A percentile compares a stretch with the other conserved stretches of the same genome.
Evolutionary conservation across 2,888 invertebrate species (phyloP).

Genomic region (Calameuta pallipes): DNA sequence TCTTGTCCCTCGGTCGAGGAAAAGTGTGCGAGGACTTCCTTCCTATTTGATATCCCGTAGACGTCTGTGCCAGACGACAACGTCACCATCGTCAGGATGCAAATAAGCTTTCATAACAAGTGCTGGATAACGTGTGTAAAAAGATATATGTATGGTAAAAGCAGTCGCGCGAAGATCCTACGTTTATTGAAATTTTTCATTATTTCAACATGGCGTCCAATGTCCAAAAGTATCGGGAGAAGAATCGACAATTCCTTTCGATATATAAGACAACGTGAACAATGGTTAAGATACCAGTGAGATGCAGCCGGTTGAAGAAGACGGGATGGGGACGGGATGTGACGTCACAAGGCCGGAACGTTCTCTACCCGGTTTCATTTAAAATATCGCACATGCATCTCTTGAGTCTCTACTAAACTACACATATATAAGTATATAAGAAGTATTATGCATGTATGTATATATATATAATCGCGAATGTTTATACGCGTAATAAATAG

Average conservation of each 20-base stretch:
- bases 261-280: not conserved
- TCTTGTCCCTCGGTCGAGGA: not conserved
- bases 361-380: constrained; percentile 10
- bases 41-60: not conserved
- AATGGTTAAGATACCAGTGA: not conserved
- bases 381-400: not conserved
- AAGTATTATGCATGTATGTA: not conserved
- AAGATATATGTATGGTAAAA: not conserved
- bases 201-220: not conserved
- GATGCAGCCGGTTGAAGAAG: not conserved
- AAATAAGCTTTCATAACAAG: not conserved
- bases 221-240: not conserved
- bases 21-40: not conserved
- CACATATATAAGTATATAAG: not conserved
- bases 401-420: not conserved
- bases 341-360: constrained; percentile 38
- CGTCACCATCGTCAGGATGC: not conserved
- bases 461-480: not conserved
- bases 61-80: not conserved
- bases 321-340: constrained; percentile 43
- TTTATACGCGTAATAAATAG: not conserved
- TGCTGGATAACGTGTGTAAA: not conserved
- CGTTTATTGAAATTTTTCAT: not conserved
- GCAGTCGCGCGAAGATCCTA: not conserved
- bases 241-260: not conserved